Percentiles rank a stretch among this genome's conserved stretches.
Evolutionary conservation across 2,888 invertebrate species (phyloP).

Genomic region (Argynnis bischoffii): DNA sequence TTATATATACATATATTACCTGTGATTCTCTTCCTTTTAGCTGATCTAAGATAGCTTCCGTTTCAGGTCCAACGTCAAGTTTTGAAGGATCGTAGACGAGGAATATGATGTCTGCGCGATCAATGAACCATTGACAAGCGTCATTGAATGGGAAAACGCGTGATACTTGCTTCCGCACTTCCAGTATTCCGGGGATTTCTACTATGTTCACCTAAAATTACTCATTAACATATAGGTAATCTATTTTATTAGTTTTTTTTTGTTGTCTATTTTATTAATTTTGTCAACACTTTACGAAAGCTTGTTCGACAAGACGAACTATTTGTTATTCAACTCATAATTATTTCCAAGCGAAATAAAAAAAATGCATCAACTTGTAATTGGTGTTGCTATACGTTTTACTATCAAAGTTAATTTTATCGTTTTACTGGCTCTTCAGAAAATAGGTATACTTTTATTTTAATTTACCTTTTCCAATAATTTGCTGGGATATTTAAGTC

Average conservation of each 20-base stretch:
- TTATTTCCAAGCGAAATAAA: too few species aligned
- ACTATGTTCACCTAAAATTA: slow-evolving; percentile 92
- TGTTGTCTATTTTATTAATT: too few species aligned
- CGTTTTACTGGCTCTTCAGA: background rate
- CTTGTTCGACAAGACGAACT: too few species aligned
- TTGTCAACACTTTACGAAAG: too few species aligned
- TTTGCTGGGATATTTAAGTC: slow-evolving; percentile 90
- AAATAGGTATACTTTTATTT: background rate
- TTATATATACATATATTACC: slow-evolving; percentile 64
- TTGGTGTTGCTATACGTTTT: too few species aligned
- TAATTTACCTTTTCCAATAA: slow-evolving; percentile 90
- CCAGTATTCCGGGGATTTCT: slow-evolving; percentile 97
- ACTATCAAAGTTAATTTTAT: too few species aligned
- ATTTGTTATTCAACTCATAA: too few species aligned
- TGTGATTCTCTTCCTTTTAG: slow-evolving; percentile 96
- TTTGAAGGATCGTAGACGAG: slow-evolving; percentile 97
- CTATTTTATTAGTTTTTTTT: background rate
- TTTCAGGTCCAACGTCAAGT: slow-evolving; percentile 96
- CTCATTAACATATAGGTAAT: slow-evolving; percentile 26
- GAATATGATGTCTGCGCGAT: slow-evolving; percentile 97
- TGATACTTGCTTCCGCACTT: slow-evolving; percentile 96
- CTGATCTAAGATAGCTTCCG: slow-evolving; percentile 96
- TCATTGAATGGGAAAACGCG: slow-evolving; percentile 97
- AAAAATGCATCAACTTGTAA: too few species aligned
- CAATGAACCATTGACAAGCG: slow-evolving; percentile 98